A percentile compares a stretch with the other conserved stretches of the same genome.
Conservation (phyloP, 2,797 vertebrate genomes). For the Lutjanus campechanus region DNA sequence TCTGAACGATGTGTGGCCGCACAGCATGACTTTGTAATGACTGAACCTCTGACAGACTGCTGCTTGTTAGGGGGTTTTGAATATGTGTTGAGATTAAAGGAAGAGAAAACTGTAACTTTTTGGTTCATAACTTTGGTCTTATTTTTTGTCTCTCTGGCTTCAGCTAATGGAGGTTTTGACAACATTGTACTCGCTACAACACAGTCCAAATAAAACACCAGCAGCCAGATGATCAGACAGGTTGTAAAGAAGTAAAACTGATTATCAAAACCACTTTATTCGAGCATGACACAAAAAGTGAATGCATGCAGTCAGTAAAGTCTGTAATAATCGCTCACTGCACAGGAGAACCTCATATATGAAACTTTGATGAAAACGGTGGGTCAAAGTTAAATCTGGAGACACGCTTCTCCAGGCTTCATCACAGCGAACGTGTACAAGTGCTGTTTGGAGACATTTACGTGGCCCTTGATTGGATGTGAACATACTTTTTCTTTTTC, state of each 20-base stretch:
- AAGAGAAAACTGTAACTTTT: not conserved
- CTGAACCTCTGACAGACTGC: not conserved
- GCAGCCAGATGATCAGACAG: not conserved
- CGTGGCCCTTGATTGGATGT: not conserved
- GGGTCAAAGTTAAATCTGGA: not conserved
- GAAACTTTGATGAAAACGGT: not conserved
- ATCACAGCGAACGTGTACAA: not conserved
- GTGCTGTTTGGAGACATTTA: not conserved
- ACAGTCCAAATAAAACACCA: not conserved
- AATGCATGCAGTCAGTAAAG: not conserved
- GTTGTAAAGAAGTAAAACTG: not conserved
- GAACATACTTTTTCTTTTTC: not conserved
- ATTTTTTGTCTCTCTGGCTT: not conserved
- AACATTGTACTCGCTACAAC: not conserved
- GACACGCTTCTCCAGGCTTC: not conserved
- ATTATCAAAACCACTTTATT: conserved; percentile 7
- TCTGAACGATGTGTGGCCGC: not conserved
- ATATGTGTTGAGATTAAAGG: conserved; percentile 13
- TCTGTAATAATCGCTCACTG: not conserved
- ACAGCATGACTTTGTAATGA: conserved; percentile 30
- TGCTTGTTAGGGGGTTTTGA: conserved; percentile 39
- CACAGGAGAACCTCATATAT: not conserved
- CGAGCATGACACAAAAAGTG: not conserved
- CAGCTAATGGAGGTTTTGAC: not conserved
- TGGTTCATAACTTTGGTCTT: not conserved